A percentile compares a stretch with the other conserved stretches of the same genome.
These are phyloP conservation scores for Palythoa grandiflora DNA, from an alignment of 92 coral and sea anemone genomes.

Conservation along the genomic window DNA sequence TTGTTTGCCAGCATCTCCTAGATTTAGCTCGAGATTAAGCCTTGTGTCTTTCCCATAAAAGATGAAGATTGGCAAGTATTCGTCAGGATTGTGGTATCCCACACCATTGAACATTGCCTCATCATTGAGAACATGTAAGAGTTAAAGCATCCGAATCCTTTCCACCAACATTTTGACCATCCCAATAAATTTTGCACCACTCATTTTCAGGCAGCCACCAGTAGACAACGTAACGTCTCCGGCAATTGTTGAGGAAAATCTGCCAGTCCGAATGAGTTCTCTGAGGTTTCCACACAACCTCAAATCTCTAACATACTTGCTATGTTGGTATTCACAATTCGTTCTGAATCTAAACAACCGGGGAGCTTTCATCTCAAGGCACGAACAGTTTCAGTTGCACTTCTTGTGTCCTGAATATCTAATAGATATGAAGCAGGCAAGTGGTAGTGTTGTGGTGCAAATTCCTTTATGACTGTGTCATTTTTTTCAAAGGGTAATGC, in stretches of 20 bases:
- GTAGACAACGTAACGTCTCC: slow-evolving; percentile 14
- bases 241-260: slow-evolving; percentile 19
- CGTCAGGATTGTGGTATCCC: slow-evolving; percentile 38
- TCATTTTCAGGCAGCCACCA: slow-evolving; percentile 43
- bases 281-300: slow-evolving; percentile 32
- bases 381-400: slow-evolving; percentile 30
- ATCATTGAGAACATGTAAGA: slow-evolving; percentile 17
- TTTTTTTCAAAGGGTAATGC: slow-evolving; percentile 19
- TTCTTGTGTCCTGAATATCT: slow-evolving; percentile 19
- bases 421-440: slow-evolving; percentile 15
- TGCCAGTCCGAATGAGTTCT: slow-evolving; percentile 22
- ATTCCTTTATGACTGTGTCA: neutral
- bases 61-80: slow-evolving; percentile 49
- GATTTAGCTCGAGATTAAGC: slow-evolving; percentile 45
- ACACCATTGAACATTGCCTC: slow-evolving; percentile 35
- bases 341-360: slow-evolving; percentile 33
- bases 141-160: slow-evolving; percentile 37
- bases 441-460: slow-evolving; percentile 38
- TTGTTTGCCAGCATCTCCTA: slow-evolving; percentile 16
- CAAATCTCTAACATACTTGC: slow-evolving; percentile 22
- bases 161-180: slow-evolving; percentile 32
- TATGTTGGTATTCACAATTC: slow-evolving; percentile 5
- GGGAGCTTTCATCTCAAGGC: slow-evolving; percentile 30
- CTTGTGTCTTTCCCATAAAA: slow-evolving; percentile 46
- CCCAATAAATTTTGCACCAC: neutral